phyloP scores from a whole-genome alignment of 2,888 invertebrate species.

The Synanthedon formicaeformis region DNA sequence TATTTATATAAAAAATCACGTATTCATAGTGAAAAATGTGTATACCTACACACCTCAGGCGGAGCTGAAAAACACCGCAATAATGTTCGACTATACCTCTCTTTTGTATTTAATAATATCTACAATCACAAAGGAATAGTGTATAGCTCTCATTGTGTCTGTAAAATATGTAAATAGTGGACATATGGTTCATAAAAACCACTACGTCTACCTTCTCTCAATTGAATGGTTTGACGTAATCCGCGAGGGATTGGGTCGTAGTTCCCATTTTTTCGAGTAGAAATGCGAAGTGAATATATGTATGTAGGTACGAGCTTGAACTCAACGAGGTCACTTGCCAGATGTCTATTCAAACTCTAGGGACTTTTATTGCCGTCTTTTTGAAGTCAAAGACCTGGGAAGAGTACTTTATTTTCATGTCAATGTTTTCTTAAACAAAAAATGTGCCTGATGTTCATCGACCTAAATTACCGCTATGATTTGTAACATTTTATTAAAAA shows the following conservation, averaged over 20 bases:
- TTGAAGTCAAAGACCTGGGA: background rate
- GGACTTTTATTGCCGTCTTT: background rate
- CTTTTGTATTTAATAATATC: too few species aligned
- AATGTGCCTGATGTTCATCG: too few species aligned
- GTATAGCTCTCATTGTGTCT: background rate
- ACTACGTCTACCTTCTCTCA: background rate
- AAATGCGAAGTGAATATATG: background rate
- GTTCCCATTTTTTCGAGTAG: background rate
- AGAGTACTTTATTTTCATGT: constrained; percentile 6
- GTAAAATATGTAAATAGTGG: background rate
- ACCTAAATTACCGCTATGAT: too few species aligned
- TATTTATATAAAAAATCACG: too few species aligned
- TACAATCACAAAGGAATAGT: too few species aligned
- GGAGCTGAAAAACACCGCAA: too few species aligned
- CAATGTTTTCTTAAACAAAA: background rate
- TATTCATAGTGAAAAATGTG: too few species aligned
- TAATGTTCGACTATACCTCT: too few species aligned
- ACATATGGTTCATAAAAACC: background rate
- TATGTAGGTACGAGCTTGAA: background rate
- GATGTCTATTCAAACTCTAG: background rate
- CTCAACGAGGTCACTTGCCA: background rate
- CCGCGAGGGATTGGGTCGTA: background rate
- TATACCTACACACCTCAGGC: too few species aligned
- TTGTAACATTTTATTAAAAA: too few species aligned
- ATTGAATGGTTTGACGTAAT: background rate